These are phyloP conservation scores for Morus bassanus DNA, from an alignment of 2,797 vertebrate genomes.

Conservation along the genomic window DNA sequence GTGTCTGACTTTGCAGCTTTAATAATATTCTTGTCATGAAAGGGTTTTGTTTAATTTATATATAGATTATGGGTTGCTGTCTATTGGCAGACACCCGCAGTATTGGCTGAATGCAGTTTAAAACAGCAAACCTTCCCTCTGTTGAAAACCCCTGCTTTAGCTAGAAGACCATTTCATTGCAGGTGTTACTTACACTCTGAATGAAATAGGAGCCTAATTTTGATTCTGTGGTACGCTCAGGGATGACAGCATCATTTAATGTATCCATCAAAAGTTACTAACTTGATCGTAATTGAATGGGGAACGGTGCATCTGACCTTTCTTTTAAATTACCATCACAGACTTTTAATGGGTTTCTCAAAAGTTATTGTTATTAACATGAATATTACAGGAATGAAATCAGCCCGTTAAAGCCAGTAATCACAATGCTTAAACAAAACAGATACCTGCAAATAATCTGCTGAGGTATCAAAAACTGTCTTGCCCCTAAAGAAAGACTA, in stretches of 20 bases:
- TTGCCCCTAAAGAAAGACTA: not conserved
- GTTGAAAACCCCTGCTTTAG: not conserved
- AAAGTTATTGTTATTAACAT: slow-evolving; percentile 29
- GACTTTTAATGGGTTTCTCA: slow-evolving; percentile 5
- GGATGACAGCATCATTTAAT: not conserved
- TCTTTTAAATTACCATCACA: not conserved
- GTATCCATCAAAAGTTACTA: slow-evolving; percentile 23
- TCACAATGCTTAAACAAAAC: not conserved
- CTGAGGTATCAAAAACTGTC: not conserved
- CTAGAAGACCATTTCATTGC: not conserved
- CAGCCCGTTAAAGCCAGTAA: not conserved
- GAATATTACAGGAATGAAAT: not conserved
- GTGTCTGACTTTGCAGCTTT: slow-evolving; percentile 48
- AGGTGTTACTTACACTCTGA: not conserved
- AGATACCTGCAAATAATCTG: not conserved
- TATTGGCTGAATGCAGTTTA: not conserved
- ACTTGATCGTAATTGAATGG: not conserved
- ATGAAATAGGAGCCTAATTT: not conserved
- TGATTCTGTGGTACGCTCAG: not conserved
- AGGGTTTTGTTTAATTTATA: slow-evolving; percentile 48
- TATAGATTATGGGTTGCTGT: slow-evolving; percentile 34
- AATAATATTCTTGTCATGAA: slow-evolving; percentile 37
- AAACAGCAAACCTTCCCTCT: not conserved
- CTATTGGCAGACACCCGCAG: slow-evolving; percentile 8
- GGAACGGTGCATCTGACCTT: not conserved